phyloP scores from a whole-genome alignment of 2,113 vertebrate species.

The Macaca mulatta region DNA sequence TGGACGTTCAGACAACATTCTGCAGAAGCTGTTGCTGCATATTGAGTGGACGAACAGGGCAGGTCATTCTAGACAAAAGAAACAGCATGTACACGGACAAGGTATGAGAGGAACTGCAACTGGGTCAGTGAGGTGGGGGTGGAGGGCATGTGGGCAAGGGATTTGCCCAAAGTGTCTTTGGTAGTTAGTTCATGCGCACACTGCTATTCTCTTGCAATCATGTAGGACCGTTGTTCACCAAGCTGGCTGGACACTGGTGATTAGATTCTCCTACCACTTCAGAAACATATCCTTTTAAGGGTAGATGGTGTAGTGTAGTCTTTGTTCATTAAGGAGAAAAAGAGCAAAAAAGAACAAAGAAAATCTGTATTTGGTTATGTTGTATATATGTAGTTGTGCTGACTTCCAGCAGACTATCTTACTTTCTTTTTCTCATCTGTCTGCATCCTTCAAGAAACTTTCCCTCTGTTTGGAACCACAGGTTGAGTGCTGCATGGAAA shows the following conservation, averaged over 20 bases:
- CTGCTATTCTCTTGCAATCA: not conserved
- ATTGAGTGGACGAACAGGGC: not conserved
- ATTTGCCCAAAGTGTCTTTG: not conserved
- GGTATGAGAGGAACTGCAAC: not conserved
- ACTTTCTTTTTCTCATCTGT: not conserved
- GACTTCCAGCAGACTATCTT: not conserved
- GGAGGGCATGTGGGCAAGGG: not conserved
- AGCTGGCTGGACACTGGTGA: not conserved
- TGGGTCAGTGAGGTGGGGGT: not conserved
- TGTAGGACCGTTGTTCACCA: not conserved
- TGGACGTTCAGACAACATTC: not conserved
- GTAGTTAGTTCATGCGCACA: not conserved
- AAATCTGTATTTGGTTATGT: not conserved
- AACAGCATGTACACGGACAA: not conserved
- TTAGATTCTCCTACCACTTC: not conserved
- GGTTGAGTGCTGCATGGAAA: not conserved
- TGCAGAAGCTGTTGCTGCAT: not conserved
- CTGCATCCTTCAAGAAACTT: not conserved
- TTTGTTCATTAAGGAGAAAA: not conserved
- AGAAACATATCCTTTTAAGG: not conserved
- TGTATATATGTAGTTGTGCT: not conserved
- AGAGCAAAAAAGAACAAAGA: not conserved
- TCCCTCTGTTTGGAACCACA: not conserved
- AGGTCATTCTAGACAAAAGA: not conserved
- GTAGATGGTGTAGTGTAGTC: not conserved